Base-by-base conservation (phyloP, 2,888 invertebrate species). In the Harmothoe impar region DNA sequence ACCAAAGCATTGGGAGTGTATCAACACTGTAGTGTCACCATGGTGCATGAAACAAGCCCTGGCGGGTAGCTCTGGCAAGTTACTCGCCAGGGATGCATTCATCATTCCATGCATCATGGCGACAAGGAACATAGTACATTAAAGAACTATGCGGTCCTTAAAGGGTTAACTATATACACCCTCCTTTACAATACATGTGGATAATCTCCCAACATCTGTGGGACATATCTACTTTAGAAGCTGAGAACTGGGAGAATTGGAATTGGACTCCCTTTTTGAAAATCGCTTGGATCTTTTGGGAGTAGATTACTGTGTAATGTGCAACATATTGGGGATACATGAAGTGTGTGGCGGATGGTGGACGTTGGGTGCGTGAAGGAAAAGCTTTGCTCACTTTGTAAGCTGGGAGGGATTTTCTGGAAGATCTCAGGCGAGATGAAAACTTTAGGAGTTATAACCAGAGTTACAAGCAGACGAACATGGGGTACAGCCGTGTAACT, bases 261-360 rank as follows among this genome's bases (percentile, higher is more conserved):
- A 72, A 72, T 29, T 72, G 72, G 72, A 72, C 29, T 15, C 72
- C 31, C 29, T 72, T 72, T 72, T 72, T 29, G 72, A 29, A 29
- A 72, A 25, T 29, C 72, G 72, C n/a, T 72, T 72, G 72, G 72
- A 72, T 72, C 72, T 72, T 72, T 72, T 72, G 25, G 72, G 72
- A 72, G 25, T 72, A 29, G 29, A 72, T 72, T 72, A 72, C 72
- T 25, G 25, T 72, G 72, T 25, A 72, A 72, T 29, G 72, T 72
- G 5, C 0, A 72, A 5, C 72, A 72, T 7, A 72, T 72, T 29
- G 72, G 23, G 62, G 62, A 43, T 43, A 43, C 10, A 43, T 3
- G 10, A 10, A 43, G 43, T 43, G 43, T 43, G 10, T 43, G 10
- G 3, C 10, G 43, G 43, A 43, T 43, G 43, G 43, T 43, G 43